These are phyloP conservation scores for Chironomus striatipennis DNA, from an alignment of 1,140 invertebrate genomes.

Conservation along the genomic window DNA sequence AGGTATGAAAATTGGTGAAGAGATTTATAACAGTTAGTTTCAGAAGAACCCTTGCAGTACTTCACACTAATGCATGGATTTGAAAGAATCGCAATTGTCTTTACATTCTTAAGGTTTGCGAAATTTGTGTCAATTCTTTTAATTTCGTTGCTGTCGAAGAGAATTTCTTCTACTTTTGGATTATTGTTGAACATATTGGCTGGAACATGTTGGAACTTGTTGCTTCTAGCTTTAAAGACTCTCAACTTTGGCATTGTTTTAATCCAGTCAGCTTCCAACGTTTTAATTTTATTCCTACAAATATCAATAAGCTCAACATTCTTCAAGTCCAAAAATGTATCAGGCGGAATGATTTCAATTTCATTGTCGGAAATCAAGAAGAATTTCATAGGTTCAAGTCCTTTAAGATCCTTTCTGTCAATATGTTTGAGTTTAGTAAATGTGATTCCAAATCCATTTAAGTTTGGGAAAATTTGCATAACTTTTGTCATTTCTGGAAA, in stretches of 20 bases:
- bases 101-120: not conserved
- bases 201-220: not conserved
- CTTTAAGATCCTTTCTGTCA: not conserved
- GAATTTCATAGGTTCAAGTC: not conserved
- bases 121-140: not conserved
- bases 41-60: not conserved
- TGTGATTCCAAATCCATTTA: not conserved
- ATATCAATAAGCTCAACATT: not conserved
- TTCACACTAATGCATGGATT: not conserved
- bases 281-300: not conserved
- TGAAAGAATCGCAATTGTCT: not conserved
- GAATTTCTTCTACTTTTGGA: not conserved
- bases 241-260: not conserved
- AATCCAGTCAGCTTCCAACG: not conserved
- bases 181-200: not conserved
- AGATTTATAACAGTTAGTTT: not conserved
- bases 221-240: not conserved
- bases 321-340: not conserved
- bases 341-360: not conserved
- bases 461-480: not conserved
- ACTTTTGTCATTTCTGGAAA: not conserved
- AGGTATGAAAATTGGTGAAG: not conserved
- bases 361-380: slow-evolving; percentile 2
- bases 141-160: not conserved
- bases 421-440: not conserved